Evolutionary conservation across 2,888 invertebrate species (phyloP), one percentile per base, ranked within the genome.

Genomic region (Torymus aiolomorphi): DNA sequence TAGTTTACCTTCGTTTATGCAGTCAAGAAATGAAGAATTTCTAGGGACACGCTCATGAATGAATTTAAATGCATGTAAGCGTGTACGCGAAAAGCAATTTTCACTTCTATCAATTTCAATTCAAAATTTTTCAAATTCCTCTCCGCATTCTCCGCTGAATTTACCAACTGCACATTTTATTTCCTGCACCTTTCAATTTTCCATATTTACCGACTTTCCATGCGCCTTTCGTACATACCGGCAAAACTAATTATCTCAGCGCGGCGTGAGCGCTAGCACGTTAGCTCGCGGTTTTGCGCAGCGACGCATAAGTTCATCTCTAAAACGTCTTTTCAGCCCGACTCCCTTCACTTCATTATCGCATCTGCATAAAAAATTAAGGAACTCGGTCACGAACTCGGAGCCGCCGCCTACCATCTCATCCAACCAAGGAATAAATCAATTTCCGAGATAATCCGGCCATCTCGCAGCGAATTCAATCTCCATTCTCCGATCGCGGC

Each of bases 361-460:
- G 71, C 63, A 82, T 80, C 79, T 77, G 72, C 70, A 76, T 81
- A 62, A 56, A 65, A 70, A 76, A 76, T 70, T 76, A 76, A 76
- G 20, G 54, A 69, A 70, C 62, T 70, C n/a, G 56, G 49, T 70
- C 49, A 76, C n/a, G 42, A 42, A 76, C 54, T 62, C 61, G 20
- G 49, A 54, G 42, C 42, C 42, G 42, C 42, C 42, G 42, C 13
- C 16, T 61, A 16, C 4, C 18, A 42, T 56, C n/a, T 16, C 12
- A 18, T 52, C 52, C 54, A 31, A 56, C 24, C 10, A 11, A 59
- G 24, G 57, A 71, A 76, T 71, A 56, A 70, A 71, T 76, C 62
- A 63, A 76, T 76, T 76, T 69, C 49, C 20, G 42, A 69, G 76
- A 76, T 76, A 76, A 76, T 70, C 69, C 54, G 13, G 13, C 42